Evolutionary conservation across 2,888 invertebrate species (phyloP).

Genomic region (Antheraea assamensis): DNA sequence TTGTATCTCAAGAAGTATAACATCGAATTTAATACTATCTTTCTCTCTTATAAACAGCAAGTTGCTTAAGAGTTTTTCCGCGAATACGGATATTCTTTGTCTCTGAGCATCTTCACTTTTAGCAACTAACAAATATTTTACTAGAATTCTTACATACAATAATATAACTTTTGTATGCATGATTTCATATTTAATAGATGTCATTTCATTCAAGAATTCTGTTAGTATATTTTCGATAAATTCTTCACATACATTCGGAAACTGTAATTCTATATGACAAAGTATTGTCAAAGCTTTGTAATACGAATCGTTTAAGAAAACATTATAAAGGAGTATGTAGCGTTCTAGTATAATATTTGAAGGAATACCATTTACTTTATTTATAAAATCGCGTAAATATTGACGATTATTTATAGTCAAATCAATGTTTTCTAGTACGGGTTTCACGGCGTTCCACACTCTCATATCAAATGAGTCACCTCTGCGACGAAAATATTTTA

Average conservation of each 20-base stretch:
- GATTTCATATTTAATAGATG: neutral
- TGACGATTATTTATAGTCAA: neutral
- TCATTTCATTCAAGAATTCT: neutral
- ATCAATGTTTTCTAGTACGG: neutral
- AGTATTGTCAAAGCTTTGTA: neutral
- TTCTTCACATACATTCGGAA: neutral
- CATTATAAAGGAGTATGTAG: neutral
- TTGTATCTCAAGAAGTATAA: neutral
- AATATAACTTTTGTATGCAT: neutral
- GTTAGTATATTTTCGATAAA: neutral
- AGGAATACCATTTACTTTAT: constrained; percentile 9
- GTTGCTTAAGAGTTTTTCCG: constrained; percentile 1
- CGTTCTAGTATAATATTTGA: constrained; percentile 3
- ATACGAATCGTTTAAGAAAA: neutral
- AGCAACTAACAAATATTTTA: constrained; percentile 16
- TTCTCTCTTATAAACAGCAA: neutral
- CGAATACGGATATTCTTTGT: neutral
- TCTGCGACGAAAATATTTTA: constrained; percentile 16
- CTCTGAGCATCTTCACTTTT: constrained; percentile 16
- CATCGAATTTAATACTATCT: neutral
- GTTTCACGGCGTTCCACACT: constrained; percentile 11
- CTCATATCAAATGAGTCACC: neutral
- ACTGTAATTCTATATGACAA: constrained; percentile 2
- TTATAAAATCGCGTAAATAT: neutral
- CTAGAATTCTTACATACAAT: constrained; percentile 11